Evolutionary conservation across 2,797 vertebrate genomes (phyloP).

Genomic region (Sebastes dallii): DNA sequence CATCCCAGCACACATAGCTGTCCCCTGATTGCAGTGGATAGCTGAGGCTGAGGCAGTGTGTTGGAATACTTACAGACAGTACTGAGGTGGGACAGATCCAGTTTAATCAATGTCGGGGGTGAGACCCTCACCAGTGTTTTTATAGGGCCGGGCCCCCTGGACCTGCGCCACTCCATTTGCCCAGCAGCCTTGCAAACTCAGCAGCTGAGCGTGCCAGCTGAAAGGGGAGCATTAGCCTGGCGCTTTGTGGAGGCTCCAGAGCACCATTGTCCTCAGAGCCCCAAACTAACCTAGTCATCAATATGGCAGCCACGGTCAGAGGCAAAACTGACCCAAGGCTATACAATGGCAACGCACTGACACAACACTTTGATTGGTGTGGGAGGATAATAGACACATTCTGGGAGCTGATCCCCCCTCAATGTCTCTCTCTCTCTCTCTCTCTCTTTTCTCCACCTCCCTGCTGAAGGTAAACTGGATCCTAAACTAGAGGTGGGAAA

Average conservation of each 20-base stretch:
- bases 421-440: neutral
- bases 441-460: conserved; percentile 10
- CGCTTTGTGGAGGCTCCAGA: conserved; percentile 79
- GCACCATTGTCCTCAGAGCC: conserved; percentile 79
- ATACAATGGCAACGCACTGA: conserved; percentile 82
- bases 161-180: conserved; percentile 72
- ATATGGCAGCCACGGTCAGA: conserved; percentile 64
- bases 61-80: conserved; percentile 86
- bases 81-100: conserved; percentile 87
- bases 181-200: conserved; percentile 88
- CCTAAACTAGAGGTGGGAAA: conserved; percentile 21
- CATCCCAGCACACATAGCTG: conserved; percentile 37
- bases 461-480: conserved; percentile 47
- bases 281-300: conserved; percentile 84
- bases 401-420: conserved; percentile 77
- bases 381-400: conserved; percentile 80
- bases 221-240: conserved; percentile 81
- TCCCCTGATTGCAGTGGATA: neutral
- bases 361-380: conserved; percentile 82
- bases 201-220: conserved; percentile 78
- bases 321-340: conserved; percentile 60
- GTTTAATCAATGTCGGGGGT: conserved; percentile 82
- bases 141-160: conserved; percentile 83
- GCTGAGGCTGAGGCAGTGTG: conserved; percentile 57
- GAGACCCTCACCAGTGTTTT: conserved; percentile 78